These are phyloP conservation scores for Grammomys dolichurus DNA, from an alignment of 2,113 vertebrate species.

Conservation along the genomic window DNA sequence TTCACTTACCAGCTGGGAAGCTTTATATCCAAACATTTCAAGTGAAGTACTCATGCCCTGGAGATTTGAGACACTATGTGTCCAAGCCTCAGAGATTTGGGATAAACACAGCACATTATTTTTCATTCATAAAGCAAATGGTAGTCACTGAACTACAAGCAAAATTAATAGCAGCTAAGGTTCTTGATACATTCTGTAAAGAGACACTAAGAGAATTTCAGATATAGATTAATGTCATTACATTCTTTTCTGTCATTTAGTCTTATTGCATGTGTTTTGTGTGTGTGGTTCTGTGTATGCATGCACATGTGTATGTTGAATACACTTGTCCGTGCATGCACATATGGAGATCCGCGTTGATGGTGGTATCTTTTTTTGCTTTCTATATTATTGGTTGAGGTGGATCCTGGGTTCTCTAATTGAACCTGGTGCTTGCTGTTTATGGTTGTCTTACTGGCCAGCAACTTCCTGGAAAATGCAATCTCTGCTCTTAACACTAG, in stretches of 20 bases:
- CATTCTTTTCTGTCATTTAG: neutral
- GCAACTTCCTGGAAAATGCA: neutral
- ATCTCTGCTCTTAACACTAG: neutral
- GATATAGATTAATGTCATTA: neutral
- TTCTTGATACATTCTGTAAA: conserved; percentile 21
- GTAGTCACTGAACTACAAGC: neutral
- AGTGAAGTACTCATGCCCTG: conserved; percentile 44
- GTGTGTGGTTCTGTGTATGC: neutral
- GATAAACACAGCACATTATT: conserved; percentile 20
- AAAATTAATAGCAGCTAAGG: neutral
- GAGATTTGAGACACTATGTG: conserved; percentile 36
- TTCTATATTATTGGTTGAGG: neutral
- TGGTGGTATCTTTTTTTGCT: neutral
- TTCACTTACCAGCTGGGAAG: conserved; percentile 64
- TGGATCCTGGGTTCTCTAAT: neutral
- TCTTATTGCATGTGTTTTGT: neutral
- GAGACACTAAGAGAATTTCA: conserved; percentile 35
- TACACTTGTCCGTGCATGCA: neutral
- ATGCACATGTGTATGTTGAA: too few relatives aligned
- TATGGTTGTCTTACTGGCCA: neutral
- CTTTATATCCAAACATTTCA: conserved; percentile 52
- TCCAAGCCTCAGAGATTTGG: conserved; percentile 48
- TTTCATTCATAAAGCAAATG: conserved; percentile 61
- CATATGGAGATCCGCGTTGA: neutral
- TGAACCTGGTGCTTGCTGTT: neutral